Conservation (phyloP, 2,888 invertebrate species). For the Amphimallon solstitiale region DNA sequence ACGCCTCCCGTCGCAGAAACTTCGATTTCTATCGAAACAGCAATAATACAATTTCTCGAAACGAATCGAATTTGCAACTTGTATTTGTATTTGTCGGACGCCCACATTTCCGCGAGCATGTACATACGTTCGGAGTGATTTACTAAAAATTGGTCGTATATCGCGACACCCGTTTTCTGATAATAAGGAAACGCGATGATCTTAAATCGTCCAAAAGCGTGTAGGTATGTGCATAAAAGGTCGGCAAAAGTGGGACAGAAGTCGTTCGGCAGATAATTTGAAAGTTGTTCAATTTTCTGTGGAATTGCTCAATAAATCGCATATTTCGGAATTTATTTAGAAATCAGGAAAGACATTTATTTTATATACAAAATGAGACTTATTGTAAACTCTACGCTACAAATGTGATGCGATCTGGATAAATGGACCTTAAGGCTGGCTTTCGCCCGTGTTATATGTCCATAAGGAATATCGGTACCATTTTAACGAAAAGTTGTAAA, state of each 20-base stretch:
- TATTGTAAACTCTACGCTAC: too few species aligned
- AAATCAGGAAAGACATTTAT: too few species aligned
- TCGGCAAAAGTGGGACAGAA: constrained; percentile 16
- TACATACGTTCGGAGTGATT: neutral
- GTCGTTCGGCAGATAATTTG: constrained; percentile 16
- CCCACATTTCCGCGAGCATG: too few species aligned
- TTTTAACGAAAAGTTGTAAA: too few species aligned
- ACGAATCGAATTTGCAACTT: constrained; percentile 12
- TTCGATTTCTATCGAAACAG: constrained; percentile 1
- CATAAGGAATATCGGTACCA: too few species aligned
- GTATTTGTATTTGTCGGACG: neutral
- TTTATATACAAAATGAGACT: too few species aligned
- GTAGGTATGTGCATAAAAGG: neutral
- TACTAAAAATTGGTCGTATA: constrained; percentile 6
- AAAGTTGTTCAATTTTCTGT: constrained; percentile 24
- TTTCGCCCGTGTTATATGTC: too few species aligned
- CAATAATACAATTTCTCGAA: neutral
- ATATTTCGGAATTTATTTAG: too few species aligned
- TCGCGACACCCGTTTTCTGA: neutral
- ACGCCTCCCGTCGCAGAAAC: constrained; percentile 10
- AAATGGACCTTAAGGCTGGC: too few species aligned
- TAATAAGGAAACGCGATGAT: constrained; percentile 23
- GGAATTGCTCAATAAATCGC: constrained; percentile 11
- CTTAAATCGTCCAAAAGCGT: neutral
- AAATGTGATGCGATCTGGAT: too few species aligned